phyloP scores from a whole-genome alignment of 2,113 vertebrate genomes.

The Leptodactylus fuscus region DNA sequence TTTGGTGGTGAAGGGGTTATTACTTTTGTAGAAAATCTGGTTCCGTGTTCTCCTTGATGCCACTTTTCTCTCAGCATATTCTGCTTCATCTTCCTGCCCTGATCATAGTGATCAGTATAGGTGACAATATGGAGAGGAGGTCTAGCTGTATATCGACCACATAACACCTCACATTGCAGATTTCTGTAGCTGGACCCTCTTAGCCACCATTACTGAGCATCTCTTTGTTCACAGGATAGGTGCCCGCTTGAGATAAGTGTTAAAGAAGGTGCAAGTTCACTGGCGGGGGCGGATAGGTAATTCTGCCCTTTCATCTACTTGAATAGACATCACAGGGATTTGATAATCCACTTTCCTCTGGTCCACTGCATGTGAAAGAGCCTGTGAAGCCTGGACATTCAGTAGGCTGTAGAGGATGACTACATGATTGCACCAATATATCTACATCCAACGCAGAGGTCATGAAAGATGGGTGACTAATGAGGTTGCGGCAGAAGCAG shows the following conservation, averaged over 20 bases:
- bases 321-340: conserved; percentile 46
- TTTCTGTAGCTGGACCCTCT: no score
- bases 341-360: conserved; percentile 49
- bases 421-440: background rate
- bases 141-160: no score
- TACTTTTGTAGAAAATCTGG: no score
- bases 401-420: conserved; percentile 7
- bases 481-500: background rate
- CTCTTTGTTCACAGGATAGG: background rate
- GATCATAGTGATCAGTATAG: no score
- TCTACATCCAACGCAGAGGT: background rate
- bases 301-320: conserved; percentile 32
- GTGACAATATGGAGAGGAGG: no score
- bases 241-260: background rate
- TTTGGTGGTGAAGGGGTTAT: no score
- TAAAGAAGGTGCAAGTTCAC: background rate
- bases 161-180: no score
- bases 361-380: conserved; percentile 48
- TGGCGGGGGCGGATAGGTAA: conserved; percentile 23
- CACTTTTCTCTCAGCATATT: no score
- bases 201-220: no score
- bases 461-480: conserved; percentile 55
- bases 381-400: conserved; percentile 9
- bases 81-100: no score
- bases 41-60: no score